Conservation (phyloP, 30 jellyfish, hydroid and myxozoan species). For the Pelagia noctiluca region DNA sequence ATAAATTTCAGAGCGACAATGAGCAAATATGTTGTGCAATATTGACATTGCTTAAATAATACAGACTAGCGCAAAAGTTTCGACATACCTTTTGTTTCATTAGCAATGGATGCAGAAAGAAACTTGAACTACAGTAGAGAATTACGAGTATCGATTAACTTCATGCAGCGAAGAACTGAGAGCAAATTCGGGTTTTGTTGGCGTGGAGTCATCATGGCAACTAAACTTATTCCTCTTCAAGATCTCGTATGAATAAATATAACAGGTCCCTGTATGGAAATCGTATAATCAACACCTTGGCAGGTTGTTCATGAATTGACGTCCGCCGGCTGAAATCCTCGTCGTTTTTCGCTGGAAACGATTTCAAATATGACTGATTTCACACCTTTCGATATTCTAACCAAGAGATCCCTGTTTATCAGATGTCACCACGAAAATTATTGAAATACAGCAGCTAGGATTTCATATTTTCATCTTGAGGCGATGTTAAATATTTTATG, state of each 20-base stretch:
- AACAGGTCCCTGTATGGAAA: conserved; percentile 78
- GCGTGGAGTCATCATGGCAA: background rate
- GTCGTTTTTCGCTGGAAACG: background rate
- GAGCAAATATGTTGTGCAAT: too few species aligned
- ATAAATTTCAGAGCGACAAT: too few species aligned
- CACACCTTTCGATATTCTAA: background rate
- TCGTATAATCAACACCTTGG: conserved; percentile 9
- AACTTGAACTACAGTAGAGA: background rate
- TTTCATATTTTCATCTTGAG: background rate
- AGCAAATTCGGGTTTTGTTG: background rate
- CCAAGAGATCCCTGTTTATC: background rate
- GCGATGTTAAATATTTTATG: conserved; percentile 9
- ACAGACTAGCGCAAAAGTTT: background rate
- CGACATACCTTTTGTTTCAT: background rate
- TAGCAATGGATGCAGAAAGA: background rate
- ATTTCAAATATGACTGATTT: background rate
- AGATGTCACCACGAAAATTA: background rate
- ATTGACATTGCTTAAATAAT: too few species aligned
- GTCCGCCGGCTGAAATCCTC: background rate
- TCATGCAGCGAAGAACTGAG: background rate
- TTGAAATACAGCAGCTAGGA: background rate
- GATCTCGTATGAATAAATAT: conserved; percentile 44
- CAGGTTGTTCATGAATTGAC: conserved; percentile 4
- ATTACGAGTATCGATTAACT: background rate
- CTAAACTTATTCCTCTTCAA: background rate